These are phyloP conservation scores for Drosophila yooni DNA, from an alignment of 2,888 invertebrate species.

Conservation along the genomic window DNA sequence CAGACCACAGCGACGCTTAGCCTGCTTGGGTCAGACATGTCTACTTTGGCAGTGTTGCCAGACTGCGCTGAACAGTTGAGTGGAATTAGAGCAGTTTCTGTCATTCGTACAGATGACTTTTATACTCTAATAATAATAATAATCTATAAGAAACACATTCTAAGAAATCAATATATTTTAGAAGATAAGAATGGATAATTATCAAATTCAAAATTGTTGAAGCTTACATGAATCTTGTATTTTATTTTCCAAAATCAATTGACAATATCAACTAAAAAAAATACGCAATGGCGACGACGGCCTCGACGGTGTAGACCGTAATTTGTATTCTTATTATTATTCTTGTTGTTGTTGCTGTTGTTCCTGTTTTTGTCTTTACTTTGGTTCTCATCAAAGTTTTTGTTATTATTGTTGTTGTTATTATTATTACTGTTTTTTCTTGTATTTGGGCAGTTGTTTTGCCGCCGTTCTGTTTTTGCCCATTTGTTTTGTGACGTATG, in stretches of 20 bases:
- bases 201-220: no score
- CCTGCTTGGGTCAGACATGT: constrained; percentile 84
- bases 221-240: no score
- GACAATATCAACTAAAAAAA: constrained; percentile 3
- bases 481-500: constrained; percentile 41
- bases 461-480: constrained; percentile 25
- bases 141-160: no score
- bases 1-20: constrained; percentile 97
- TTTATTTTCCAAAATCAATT: constrained; percentile 11
- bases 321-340: constrained; percentile 38
- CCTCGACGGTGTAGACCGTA: constrained; percentile 10
- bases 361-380: constrained; percentile 31
- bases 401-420: constrained; percentile 10
- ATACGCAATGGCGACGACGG: constrained; percentile 26
- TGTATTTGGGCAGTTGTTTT: constrained; percentile 50
- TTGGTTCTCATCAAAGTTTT: constrained; percentile 43
- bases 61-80: no score
- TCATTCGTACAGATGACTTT: not conserved
- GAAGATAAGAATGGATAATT: no score
- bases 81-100: no score
- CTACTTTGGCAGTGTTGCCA: constrained; percentile 65
- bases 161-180: no score
- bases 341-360: constrained; percentile 5
- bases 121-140: no score
- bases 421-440: constrained; percentile 24